Evolutionary conservation across 2,888 invertebrate species (phyloP), one percentile per base, ranked within the genome.

Genomic region (Stenolophus ochropezus): DNA sequence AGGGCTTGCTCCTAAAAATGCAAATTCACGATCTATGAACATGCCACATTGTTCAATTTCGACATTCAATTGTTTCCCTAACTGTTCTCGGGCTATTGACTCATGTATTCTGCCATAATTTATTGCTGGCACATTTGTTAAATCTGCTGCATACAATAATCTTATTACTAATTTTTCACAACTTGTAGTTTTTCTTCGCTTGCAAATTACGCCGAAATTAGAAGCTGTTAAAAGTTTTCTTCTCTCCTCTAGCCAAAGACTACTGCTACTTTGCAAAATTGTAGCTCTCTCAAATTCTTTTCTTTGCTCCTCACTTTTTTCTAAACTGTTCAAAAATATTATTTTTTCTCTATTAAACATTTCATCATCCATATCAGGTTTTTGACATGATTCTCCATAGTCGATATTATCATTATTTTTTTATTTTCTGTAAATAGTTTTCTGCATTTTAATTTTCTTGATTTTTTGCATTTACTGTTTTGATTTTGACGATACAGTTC

Each of bases 191-290:
- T 6, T 6, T 78, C 42, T 78, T 78, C 78, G 79, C n/a, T 51
- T 27, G 42, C 78, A 78, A 33, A 79, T 47, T 1, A 4, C 18
- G n/a, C 14, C n/a, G 23, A 78, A 79, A 47, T 33, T 58, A 5
- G 71, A 79, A 71, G 79, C 79, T 16, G 71, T 78, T 20, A 69
- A 78, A 6, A 61, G n/a, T 71, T 79, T 79, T 42, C 73, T 33
- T 71, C 79, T 65, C 20, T 79, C 79, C 75, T 79, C 79, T 20
- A 79, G 18, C 79, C 71, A 79, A 42, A 71, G n/a, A 73, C 47
- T 69, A 71, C 79, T 79, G n/a, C 42, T 49, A 20, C 33, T 20
- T 49, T 69, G 71, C 20, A 79, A 71, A 47, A 75, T 21, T 47
- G 79, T 79, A 14, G 6, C 18, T 20, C 42, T 18, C 76, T 79